These are phyloP conservation scores for Adelphocoris suturalis DNA, from an alignment of 2,888 invertebrate genomes.

Conservation along the genomic window DNA sequence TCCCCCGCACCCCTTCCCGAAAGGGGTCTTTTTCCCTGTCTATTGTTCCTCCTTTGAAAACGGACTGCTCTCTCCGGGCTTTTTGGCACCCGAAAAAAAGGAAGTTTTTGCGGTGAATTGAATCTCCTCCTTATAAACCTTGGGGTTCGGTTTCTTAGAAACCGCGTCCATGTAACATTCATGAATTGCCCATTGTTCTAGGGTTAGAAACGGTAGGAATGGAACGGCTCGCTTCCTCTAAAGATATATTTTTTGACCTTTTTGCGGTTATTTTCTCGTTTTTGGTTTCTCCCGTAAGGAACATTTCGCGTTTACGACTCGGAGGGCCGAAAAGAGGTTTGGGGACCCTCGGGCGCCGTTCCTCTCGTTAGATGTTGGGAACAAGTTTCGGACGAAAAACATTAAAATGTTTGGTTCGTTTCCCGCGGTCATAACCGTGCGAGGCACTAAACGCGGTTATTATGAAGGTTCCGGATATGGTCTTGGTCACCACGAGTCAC, in stretches of 20 bases:
- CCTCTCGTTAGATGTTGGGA: constrained; percentile 28
- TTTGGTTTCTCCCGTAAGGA: constrained; percentile 9
- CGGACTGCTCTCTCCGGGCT: constrained; percentile 40
- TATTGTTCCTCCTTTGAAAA: constrained; percentile 48
- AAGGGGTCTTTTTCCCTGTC: not conserved
- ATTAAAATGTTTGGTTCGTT: constrained; percentile 20
- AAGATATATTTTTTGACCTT: constrained; percentile 38
- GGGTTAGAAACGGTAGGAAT: constrained; percentile 58
- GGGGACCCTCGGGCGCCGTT: not conserved
- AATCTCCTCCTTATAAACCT: constrained; percentile 44
- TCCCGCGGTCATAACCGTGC: not conserved
- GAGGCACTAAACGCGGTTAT: constrained; percentile 20
- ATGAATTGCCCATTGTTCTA: constrained; percentile 69
- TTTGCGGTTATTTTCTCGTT: constrained; percentile 18
- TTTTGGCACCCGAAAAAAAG: constrained; percentile 26
- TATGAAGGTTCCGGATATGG: not conserved
- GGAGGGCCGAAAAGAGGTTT: not conserved
- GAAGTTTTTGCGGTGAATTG: constrained; percentile 28
- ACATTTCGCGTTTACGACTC: constrained; percentile 52
- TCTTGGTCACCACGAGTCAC: not conserved
- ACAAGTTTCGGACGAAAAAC: constrained; percentile 8
- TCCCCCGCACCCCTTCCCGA: not conserved
- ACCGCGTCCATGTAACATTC: constrained; percentile 67
- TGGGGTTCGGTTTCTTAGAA: constrained; percentile 59
- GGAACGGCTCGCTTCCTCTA: constrained; percentile 25